Evolutionary conservation across 2,888 invertebrate genomes (phyloP).

Genomic region (Thysanoteuthis rhombus): DNA sequence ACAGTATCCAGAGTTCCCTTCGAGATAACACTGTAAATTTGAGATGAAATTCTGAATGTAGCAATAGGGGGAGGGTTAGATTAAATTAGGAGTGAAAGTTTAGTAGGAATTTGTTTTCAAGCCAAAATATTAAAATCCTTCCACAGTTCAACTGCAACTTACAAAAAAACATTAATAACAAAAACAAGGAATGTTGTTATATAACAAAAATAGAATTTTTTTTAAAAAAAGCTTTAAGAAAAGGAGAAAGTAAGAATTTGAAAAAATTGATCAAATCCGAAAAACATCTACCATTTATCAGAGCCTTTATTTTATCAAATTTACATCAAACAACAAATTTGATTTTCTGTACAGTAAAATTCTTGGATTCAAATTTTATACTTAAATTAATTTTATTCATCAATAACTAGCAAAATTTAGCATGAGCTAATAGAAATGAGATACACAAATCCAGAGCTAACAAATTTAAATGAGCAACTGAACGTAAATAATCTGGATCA

Average conservation of each 20-base stretch:
- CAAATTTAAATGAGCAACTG: background rate
- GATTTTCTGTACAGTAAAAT: background rate
- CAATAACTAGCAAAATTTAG: background rate
- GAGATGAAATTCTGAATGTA: too few species aligned
- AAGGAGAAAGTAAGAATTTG: background rate
- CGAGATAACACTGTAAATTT: too few species aligned
- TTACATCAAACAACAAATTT: background rate
- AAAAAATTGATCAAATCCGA: background rate
- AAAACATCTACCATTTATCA: background rate
- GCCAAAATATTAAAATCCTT: too few species aligned
- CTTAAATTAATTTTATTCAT: background rate
- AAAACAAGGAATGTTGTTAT: too few species aligned
- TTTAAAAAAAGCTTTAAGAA: background rate
- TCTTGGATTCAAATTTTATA: background rate
- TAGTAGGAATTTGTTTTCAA: too few species aligned
- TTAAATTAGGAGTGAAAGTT: too few species aligned
- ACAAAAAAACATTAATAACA: too few species aligned
- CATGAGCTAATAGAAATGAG: background rate
- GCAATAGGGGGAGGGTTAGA: too few species aligned
- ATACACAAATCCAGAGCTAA: background rate
- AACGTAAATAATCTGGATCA: background rate
- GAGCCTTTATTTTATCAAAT: slow-evolving; percentile 12
- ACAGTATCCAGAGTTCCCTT: too few species aligned
- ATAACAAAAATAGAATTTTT: background rate
- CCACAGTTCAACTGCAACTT: too few species aligned